A percentile compares a stretch with the other conserved stretches of the same genome.
These are phyloP conservation scores for Malacosoma neustria DNA, from an alignment of 2,888 invertebrate species.

Conservation along the genomic window DNA sequence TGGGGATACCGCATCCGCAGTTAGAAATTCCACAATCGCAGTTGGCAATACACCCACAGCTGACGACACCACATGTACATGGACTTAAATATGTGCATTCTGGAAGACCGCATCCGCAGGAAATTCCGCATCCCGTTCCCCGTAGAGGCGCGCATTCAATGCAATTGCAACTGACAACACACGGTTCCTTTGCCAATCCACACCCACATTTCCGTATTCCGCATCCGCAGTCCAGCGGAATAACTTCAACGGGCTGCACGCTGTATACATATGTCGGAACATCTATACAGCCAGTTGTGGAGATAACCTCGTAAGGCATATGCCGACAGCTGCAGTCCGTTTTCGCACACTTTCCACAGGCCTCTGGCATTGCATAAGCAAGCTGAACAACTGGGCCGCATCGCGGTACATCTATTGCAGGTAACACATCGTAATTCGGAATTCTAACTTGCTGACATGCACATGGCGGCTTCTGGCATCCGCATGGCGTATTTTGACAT, in stretches of 20 bases:
- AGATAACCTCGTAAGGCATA: not conserved
- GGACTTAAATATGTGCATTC: not conserved
- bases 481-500: not conserved
- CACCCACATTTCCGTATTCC: not conserved
- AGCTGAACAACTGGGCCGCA: not conserved
- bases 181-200: not conserved
- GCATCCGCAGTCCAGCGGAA: not conserved
- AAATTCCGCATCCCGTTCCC: not conserved
- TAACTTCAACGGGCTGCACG: not conserved
- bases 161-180: too few relatives aligned
- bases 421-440: not conserved
- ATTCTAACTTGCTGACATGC: not conserved
- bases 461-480: slow-evolving; percentile 1
- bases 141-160: too few relatives aligned
- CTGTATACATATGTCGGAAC: not conserved
- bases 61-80: not conserved
- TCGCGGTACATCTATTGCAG: not conserved
- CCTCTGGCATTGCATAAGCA: not conserved
- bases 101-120: not conserved
- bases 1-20: not conserved
- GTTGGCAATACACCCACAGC: slow-evolving; percentile 9
- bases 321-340: not conserved
- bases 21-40: slow-evolving; percentile 8
- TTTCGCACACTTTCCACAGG: not conserved
- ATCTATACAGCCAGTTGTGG: not conserved